These are phyloP conservation scores for Musca domestica DNA, from an alignment of 1,140 invertebrate genomes.

Conservation along the genomic window DNA sequence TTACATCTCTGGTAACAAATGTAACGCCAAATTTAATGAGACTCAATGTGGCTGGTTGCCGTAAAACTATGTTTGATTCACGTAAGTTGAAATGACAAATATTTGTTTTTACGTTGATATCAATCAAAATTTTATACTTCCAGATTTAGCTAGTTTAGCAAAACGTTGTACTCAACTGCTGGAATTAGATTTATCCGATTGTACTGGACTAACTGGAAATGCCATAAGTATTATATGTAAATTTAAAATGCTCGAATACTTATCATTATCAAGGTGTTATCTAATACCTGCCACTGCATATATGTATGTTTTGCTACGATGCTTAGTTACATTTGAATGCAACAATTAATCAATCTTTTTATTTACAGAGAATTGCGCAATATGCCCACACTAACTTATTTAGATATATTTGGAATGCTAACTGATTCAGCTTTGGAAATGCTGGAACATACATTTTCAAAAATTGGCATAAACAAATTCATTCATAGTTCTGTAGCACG, in stretches of 20 bases:
- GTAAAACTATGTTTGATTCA: constrained; percentile 70
- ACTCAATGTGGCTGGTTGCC: constrained; percentile 78
- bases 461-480: constrained; percentile 59
- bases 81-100: too few species aligned
- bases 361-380: constrained; percentile 57
- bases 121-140: too few species aligned
- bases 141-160: constrained; percentile 69
- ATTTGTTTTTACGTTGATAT: too few species aligned
- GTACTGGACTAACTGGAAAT: constrained; percentile 65
- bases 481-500: constrained; percentile 74
- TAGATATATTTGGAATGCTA: constrained; percentile 77
- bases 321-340: neutral
- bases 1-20: constrained; percentile 63
- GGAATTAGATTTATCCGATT: constrained; percentile 85
- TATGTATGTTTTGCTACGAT: constrained; percentile 56
- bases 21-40: constrained; percentile 66
- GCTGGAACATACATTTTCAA: constrained; percentile 56
- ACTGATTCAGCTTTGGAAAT: constrained; percentile 60
- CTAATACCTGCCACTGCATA: constrained; percentile 64
- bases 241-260: constrained; percentile 72
- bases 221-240: constrained; percentile 62
- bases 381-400: constrained; percentile 62
- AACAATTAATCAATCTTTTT: neutral
- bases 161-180: constrained; percentile 68
- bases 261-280: constrained; percentile 83